Evolutionary conservation across 2,113 vertebrate species (phyloP).

Genomic region (Hyla sarda): DNA sequence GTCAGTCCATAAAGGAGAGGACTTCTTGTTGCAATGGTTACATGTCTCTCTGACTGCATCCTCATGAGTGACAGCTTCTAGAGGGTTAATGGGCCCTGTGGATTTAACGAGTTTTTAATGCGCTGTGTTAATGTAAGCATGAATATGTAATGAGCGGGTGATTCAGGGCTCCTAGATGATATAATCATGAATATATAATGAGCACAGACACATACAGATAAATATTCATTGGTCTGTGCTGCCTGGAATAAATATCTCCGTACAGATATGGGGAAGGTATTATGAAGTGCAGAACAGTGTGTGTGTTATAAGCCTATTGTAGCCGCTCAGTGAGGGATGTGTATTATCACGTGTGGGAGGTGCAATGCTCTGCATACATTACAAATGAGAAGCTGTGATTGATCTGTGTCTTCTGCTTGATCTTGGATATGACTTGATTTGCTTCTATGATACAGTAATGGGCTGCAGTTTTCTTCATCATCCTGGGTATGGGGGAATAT

Average conservation of each 20-base stretch:
- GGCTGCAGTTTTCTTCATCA: background rate
- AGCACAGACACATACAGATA: conserved; percentile 41
- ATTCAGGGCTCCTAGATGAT: conserved; percentile 53
- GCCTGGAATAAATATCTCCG: conserved; percentile 26
- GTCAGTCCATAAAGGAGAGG: background rate
- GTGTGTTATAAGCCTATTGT: background rate
- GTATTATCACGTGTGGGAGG: background rate
- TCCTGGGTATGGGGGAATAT: background rate
- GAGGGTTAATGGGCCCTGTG: conserved; percentile 45
- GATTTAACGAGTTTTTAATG: conserved; percentile 57
- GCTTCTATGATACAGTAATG: background rate
- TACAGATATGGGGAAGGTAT: background rate
- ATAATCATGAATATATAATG: conserved; percentile 60
- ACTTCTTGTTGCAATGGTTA: background rate
- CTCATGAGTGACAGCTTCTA: background rate
- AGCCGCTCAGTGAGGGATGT: background rate
- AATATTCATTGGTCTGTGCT: conserved; percentile 45
- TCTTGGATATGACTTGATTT: background rate
- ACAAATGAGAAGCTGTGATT: background rate
- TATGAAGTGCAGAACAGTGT: background rate
- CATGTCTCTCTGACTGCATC: background rate
- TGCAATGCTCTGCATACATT: background rate
- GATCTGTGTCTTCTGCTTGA: too few relatives aligned
- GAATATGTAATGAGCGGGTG: conserved; percentile 53
- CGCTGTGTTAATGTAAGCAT: conserved; percentile 57